Evolutionary conservation across 2,888 invertebrate genomes (phyloP).

Genomic region (Sepiola atlantica): DNA sequence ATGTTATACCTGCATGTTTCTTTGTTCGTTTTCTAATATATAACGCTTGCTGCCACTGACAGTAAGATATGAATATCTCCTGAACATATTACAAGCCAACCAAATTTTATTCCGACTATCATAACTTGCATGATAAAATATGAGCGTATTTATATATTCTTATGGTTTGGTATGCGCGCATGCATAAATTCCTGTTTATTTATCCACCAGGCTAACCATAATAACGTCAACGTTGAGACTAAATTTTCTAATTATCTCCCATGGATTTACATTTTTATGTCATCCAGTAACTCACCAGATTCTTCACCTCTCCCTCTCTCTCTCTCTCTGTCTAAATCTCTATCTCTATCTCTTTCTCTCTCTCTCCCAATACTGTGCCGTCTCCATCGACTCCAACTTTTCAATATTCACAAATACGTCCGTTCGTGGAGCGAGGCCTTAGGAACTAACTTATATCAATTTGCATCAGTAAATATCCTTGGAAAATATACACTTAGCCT

Average conservation of each 20-base stretch:
- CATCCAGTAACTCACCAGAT: too few species aligned
- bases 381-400: background rate
- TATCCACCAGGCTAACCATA: background rate
- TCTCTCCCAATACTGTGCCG: too few species aligned
- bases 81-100: too few species aligned
- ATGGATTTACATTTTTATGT: background rate
- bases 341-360: too few species aligned
- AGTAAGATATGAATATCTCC: too few species aligned
- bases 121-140: too few species aligned
- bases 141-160: background rate
- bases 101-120: too few species aligned
- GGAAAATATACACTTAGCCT: background rate
- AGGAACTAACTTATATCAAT: background rate
- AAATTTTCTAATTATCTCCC: background rate
- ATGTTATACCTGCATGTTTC: too few species aligned
- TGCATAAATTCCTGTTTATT: background rate
- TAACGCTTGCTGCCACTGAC: too few species aligned
- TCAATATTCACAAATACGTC: background rate
- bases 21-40: too few species aligned
- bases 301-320: too few species aligned
- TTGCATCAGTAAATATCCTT: background rate
- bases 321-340: too few species aligned
- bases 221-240: background rate
- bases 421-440: background rate
- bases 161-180: rapidly evolving